These are phyloP conservation scores for Trachemys scripta DNA, from an alignment of 2,113 vertebrate species.

Conservation along the genomic window DNA sequence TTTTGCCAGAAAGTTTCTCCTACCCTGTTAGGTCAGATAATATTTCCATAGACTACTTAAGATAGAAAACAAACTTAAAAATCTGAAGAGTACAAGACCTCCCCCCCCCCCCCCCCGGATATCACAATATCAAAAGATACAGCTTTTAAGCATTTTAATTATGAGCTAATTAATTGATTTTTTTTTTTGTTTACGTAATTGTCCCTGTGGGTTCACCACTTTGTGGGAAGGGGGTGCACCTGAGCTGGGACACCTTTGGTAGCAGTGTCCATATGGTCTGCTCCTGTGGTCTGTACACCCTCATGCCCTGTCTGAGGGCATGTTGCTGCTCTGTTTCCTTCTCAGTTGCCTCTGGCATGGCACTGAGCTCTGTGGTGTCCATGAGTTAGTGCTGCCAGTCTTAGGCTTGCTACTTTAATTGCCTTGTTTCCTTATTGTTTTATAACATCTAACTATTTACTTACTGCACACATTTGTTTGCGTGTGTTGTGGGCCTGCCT, in stretches of 20 bases:
- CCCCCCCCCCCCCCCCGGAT: accelerated
- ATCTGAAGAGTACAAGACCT: not conserved
- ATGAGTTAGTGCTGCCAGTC: not conserved
- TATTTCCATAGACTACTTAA: not conserved
- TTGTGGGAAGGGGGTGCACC: no score
- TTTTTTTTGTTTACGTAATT: not conserved
- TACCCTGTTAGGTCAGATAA: not conserved
- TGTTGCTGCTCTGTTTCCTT: no score
- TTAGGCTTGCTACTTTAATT: not conserved
- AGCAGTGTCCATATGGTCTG: not conserved
- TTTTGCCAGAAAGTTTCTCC: not conserved
- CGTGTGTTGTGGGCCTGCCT: no score
- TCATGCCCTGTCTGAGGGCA: not conserved
- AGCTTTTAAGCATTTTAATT: no score
- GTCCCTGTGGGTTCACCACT: not conserved
- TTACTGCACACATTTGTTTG: no score
- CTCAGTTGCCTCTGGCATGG: not conserved
- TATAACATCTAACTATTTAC: no score
- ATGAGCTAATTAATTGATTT: no score
- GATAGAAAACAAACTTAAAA: no score
- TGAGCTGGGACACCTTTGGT: not conserved
- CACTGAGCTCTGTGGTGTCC: not conserved
- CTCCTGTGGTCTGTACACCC: not conserved
- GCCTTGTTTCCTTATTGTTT: not conserved
- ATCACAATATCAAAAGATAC: not conserved